Base-by-base conservation (phyloP, 1,140 invertebrate species). In the Araneus ventricosus region DNA sequence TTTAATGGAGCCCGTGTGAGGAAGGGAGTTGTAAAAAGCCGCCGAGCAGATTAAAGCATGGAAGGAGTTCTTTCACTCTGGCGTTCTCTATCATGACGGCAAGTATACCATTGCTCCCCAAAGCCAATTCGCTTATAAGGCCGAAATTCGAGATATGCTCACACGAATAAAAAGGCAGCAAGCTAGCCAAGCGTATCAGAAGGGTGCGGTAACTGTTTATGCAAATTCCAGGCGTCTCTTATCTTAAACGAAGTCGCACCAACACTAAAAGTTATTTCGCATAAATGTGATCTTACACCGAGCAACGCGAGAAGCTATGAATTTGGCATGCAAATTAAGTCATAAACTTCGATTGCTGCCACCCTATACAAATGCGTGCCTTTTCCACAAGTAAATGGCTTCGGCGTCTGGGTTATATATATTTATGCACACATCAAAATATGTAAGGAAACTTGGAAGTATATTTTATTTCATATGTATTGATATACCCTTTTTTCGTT, bases 221-320 rank as follows among this genome's bases (percentile, higher is more conserved):
- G 89, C 89, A 90, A 90, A 90, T 90, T 90, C 41, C 79, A 1
- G 57, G 89, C 89, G 34, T 82, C 75, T 22, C 89, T 90, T 90
- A 90, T 90, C 89, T 90, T 82, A 90, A 90, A 79, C 75, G 89
- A 90, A 90, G 79, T 90, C 52, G 89, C 70, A 45, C 89, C 79
- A 79, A 82, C 89, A 90, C 89, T 90, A 90, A 90, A 90, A 90
- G 89, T 90, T 90, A 90, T 90, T 90, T 90, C 89, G 89, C 89
- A 90, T 90, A 90, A 90, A 90, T 90, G 89, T 90, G 89, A 90
- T 90, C 70, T 82, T 90, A 90, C 79, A 80, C 67, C 89, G 27
- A 8, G 57, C 88, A 57, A 70, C 30, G 89, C 20, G 75, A 41
- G 67, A 82, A 37, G 67, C 89, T 75, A 90, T 90, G 79, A 90